Percentiles rank a stretch among this genome's conserved stretches.
Conservation (phyloP, 2,888 invertebrate species). For the Zootermopsis nevadensis region DNA sequence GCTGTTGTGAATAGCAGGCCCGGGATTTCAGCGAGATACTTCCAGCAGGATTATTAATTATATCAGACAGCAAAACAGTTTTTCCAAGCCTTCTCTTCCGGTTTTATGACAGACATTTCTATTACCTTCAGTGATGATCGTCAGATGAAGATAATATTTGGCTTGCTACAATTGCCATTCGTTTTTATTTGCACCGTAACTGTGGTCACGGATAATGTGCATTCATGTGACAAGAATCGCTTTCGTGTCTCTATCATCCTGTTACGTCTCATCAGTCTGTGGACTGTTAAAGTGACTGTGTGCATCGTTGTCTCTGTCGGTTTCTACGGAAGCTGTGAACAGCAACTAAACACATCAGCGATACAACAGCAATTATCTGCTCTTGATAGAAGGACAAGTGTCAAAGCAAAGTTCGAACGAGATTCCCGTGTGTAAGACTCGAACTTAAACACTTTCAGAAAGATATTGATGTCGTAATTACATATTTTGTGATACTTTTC, state of each 20-base stretch:
- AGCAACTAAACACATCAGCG: background rate
- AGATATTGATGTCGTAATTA: background rate
- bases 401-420: background rate
- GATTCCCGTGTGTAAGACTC: too few relatives aligned
- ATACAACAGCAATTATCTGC: background rate
- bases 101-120: constrained; percentile 37
- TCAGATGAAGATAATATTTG: constrained; percentile 12
- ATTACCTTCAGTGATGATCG: constrained; percentile 30
- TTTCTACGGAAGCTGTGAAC: background rate
- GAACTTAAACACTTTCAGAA: too few relatives aligned
- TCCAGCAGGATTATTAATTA: constrained; percentile 21
- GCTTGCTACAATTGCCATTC: background rate
- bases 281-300: background rate
- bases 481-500: background rate
- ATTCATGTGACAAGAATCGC: background rate
- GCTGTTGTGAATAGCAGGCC: constrained; percentile 21
- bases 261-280: background rate
- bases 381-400: background rate
- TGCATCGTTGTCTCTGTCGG: background rate
- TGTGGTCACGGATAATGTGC: background rate
- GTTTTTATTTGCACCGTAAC: background rate
- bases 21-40: constrained; percentile 13
- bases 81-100: constrained; percentile 30
- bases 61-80: background rate
- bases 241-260: background rate